Percentiles rank a stretch among this genome's conserved stretches.
These are phyloP conservation scores for Pipa parva DNA, from an alignment of 2,113 vertebrate species.

Conservation along the genomic window DNA sequence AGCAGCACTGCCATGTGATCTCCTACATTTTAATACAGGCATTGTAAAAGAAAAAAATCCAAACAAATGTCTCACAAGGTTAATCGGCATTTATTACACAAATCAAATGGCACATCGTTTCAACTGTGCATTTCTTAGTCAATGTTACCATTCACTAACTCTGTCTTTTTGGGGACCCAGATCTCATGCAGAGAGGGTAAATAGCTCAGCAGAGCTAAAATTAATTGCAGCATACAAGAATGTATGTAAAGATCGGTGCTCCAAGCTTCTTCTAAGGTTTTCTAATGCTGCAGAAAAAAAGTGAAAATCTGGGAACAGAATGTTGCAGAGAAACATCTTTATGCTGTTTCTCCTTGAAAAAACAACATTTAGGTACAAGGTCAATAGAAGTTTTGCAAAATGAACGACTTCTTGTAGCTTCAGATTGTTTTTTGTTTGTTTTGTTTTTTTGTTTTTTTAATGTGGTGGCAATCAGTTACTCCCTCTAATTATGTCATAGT, in stretches of 20 bases:
- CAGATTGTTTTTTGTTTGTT: background rate
- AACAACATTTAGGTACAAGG: constrained; percentile 7
- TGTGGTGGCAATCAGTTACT: background rate
- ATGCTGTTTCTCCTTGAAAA: constrained; percentile 9
- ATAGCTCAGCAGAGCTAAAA: background rate
- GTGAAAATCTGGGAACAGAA: background rate
- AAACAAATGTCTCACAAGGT: too few species aligned
- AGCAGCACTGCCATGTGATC: too few species aligned
- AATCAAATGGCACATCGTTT: too few species aligned
- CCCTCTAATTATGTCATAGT: background rate
- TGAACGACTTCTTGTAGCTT: background rate
- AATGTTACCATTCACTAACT: too few species aligned
- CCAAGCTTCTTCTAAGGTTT: background rate
- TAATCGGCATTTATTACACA: too few species aligned
- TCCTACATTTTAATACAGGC: too few species aligned
- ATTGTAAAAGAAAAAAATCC: background rate
- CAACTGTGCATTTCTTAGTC: too few species aligned
- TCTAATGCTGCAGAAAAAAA: background rate
- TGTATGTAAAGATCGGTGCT: background rate
- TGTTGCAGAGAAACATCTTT: background rate
- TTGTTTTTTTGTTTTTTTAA: background rate
- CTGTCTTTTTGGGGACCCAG: too few species aligned
- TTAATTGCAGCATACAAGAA: too few species aligned
- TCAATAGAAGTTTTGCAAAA: constrained; percentile 9
- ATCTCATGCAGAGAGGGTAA: background rate